Conservation (phyloP, 2,797 vertebrate genomes). For the Lates japonicus region DNA sequence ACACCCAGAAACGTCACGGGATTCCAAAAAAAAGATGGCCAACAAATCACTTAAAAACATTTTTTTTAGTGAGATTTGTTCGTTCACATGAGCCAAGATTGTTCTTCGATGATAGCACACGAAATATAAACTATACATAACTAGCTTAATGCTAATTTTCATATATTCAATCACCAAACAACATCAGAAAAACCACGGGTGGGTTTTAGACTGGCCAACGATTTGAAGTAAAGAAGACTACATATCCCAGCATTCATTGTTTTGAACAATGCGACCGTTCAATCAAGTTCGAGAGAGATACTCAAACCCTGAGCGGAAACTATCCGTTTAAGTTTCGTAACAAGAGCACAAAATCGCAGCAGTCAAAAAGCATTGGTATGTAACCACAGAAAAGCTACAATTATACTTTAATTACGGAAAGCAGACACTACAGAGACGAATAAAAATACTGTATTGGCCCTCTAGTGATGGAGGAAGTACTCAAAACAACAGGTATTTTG, state of each 20-base stretch:
- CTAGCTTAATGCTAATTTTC: rapidly evolving
- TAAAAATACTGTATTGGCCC: too few relatives aligned
- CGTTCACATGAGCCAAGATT: rapidly evolving
- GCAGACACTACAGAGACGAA: too few relatives aligned
- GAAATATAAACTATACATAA: rapidly evolving
- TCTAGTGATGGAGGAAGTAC: too few relatives aligned
- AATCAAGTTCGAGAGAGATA: background rate
- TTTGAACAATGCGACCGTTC: rapidly evolving
- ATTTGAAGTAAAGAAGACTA: background rate
- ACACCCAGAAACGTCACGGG: constrained; percentile 75
- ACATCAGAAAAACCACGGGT: background rate
- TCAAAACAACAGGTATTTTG: too few relatives aligned
- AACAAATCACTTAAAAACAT: background rate
- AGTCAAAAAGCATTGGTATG: too few relatives aligned
- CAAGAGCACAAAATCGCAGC: too few relatives aligned
- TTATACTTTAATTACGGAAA: too few relatives aligned
- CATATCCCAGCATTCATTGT: constrained; percentile 58
- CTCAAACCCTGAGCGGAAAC: background rate
- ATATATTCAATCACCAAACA: rapidly evolving
- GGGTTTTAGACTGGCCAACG: constrained; percentile 4
- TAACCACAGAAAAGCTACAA: too few relatives aligned
- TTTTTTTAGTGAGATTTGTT: rapidly evolving
- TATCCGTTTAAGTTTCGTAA: too few relatives aligned
- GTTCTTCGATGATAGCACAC: rapidly evolving
- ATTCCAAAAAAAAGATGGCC: constrained; percentile 30